phyloP scores from a whole-genome alignment of 1,140 invertebrate species.

The Cylas formicarius region DNA sequence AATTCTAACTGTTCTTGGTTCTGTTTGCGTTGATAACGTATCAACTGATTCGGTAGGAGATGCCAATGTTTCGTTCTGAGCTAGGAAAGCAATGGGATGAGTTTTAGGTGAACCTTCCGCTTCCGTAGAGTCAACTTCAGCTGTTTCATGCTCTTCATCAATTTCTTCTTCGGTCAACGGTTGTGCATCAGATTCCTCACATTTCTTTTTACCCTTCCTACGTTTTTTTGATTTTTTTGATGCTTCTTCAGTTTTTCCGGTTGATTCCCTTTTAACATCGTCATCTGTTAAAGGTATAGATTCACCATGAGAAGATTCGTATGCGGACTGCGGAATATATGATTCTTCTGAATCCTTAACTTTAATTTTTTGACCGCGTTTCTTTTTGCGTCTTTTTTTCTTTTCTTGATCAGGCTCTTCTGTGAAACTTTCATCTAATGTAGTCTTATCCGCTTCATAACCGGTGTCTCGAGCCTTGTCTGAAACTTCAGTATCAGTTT shows the following conservation, averaged over 20 bases:
- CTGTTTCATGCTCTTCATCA: constrained; percentile 23
- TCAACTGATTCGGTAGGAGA: constrained; percentile 48
- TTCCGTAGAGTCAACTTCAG: constrained; percentile 14
- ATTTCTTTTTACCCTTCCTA: constrained; percentile 21
- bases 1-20: constrained; percentile 52
- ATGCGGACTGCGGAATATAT: constrained; percentile 39
- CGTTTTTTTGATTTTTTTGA: constrained; percentile 37
- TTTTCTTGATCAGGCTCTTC: constrained; percentile 38
- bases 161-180: constrained; percentile 10
- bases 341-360: constrained; percentile 41
- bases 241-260: constrained; percentile 42
- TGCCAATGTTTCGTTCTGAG: constrained; percentile 33
- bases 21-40: constrained; percentile 50
- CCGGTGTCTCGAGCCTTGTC: constrained; percentile 43
- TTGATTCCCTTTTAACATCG: constrained; percentile 28
- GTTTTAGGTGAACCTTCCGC: constrained; percentile 4
- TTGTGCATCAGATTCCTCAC: constrained; percentile 19
- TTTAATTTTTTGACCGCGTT: constrained; percentile 48
- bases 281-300: constrained; percentile 37
- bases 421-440: constrained; percentile 47
- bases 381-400: constrained; percentile 47
- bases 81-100: constrained; percentile 32
- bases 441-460: constrained; percentile 53
- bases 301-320: constrained; percentile 37
- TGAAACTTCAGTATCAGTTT: constrained; percentile 41